Evolutionary conservation across 2,797 vertebrate species (phyloP), one percentile per base, ranked within the genome.

Genomic region (Helicolenus hilgendorfi): DNA sequence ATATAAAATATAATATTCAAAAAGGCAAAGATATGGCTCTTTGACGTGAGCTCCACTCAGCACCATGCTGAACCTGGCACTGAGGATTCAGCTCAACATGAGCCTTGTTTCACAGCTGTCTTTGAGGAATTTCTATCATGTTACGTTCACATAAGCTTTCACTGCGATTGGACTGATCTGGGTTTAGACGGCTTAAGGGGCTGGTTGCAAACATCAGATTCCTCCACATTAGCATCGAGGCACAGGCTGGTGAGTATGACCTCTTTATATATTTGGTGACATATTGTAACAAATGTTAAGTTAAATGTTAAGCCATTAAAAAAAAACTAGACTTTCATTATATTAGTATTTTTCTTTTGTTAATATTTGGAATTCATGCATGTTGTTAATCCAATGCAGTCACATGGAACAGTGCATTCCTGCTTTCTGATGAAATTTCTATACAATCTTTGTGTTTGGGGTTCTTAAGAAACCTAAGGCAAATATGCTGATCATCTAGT

Each of bases 191-290:
- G 89, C 74, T 96, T 95, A 94, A 89, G 59, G 81, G 71, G 62
- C 70, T 77, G 68, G 58, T 58, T 45, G 83, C 87, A 94, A 94
- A 92, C 90, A 87, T 29, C 79, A 65, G 81, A 92, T 88, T 92
- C 74, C 78, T 89, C 24, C 89, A 88, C 86, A 75, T 72, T 68
- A 77, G 71, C 77, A 14, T 68, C 22, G 3, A 73, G 76, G 29
- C 69, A 73, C 74, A 85, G 79, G 41, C 84, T 64, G 91, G 95
- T 96, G 59, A 95, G 94, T 90, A 81, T 33, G n/a, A 72, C 9
- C 26, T 69, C 70, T 72, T 35, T 49, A 27, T 53, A 68, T 59
- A 18, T 72, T 76, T 60, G 38, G 26, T 27, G 18, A 56, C 20
- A 60, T 41, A 20, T 35, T 77, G 2, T 11, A 55, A 24, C 8